A percentile compares a stretch with the other conserved stretches of the same genome.
phyloP scores from a whole-genome alignment of 2,888 invertebrate species.

The Hirtodrosophila duncani region DNA sequence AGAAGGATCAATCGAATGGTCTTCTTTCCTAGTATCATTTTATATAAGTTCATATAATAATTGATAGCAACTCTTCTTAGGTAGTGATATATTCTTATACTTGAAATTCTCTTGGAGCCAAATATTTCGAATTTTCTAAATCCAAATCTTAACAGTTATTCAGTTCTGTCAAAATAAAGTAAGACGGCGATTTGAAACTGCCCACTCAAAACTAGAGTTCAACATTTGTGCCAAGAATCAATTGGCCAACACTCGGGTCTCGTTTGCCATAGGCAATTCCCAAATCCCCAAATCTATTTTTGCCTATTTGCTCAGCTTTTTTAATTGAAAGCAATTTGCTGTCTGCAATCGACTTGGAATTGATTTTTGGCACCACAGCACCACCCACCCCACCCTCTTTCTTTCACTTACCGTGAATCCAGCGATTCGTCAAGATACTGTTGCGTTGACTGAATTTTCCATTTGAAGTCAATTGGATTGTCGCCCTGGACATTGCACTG shows the following conservation, averaged over 20 bases:
- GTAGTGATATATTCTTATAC: too few species aligned
- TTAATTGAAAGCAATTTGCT: slow-evolving; percentile 73
- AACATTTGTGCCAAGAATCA: slow-evolving; percentile 5
- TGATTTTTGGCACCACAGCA: slow-evolving; percentile 43
- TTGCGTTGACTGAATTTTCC: slow-evolving; percentile 85
- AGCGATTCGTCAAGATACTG: slow-evolving; percentile 86
- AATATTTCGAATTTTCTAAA: too few species aligned
- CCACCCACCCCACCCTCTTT: slow-evolving; percentile 14
- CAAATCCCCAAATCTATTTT: slow-evolving; percentile 8
- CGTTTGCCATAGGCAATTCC: too few species aligned
- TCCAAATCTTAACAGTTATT: too few species aligned
- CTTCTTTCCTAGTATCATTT: too few species aligned
- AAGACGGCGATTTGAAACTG: background rate
- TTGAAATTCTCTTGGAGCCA: too few species aligned
- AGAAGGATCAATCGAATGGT: too few species aligned
- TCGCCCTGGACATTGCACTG: slow-evolving; percentile 94
- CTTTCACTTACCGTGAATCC: slow-evolving; percentile 81
- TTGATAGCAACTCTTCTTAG: too few species aligned
- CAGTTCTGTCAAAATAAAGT: slow-evolving; percentile 36
- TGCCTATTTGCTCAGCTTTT: slow-evolving; percentile 43
- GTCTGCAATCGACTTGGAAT: slow-evolving; percentile 58
- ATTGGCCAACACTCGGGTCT: too few species aligned
- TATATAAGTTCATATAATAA: too few species aligned
- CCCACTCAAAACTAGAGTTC: background rate
- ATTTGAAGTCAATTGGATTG: slow-evolving; percentile 90